Evolutionary conservation across 2,888 invertebrate species (phyloP), one percentile per base, ranked within the genome.

Genomic region (Nebria salina): DNA sequence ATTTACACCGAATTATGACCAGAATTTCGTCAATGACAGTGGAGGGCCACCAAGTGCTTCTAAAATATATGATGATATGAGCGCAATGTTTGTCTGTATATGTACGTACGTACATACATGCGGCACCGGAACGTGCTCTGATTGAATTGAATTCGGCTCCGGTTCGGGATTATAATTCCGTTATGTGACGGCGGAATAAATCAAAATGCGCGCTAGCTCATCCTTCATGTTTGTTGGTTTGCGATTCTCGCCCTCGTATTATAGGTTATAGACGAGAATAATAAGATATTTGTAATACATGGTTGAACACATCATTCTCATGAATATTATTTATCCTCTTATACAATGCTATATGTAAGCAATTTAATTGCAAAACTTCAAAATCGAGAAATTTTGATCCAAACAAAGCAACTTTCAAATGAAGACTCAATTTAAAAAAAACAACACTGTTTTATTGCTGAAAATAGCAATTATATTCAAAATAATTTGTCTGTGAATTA

Each of bases 161-260:
- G 54, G 54, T 54, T 54, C 54, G 54, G 54, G 54, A 54, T 54
- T 54, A 54, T 54, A 54, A 54, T 54, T 54, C 54, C 54, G 54
- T 54, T 54, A 54, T 54, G 54, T 54, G 54, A 54, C 54, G 54
- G 54, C 54, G 54, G 54, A 54, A 54, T 54, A 54, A 54, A 54
- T 54, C 54, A 54, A 54, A 54, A 54, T 54, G 54, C 54, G 54
- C 54, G 54, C 34, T 4, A 34, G 34, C 13, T 54, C 54, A 54
- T 54, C 54, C 11, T 13, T 54, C 54, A 54, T 54, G 54, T 54
- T 54, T 54, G 54, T 54, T 54, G 13, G 54, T 8, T 8, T 54
- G 54, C 54, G 54, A 5, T 34, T 34, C 34, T 34, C 34, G 34
- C 34, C 5, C 34, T 7, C 4, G 54, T 54, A 54, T 34, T 34